Evolutionary conservation across 2,797 vertebrate genomes (phyloP).

Genomic region (Nothura maculosa): DNA sequence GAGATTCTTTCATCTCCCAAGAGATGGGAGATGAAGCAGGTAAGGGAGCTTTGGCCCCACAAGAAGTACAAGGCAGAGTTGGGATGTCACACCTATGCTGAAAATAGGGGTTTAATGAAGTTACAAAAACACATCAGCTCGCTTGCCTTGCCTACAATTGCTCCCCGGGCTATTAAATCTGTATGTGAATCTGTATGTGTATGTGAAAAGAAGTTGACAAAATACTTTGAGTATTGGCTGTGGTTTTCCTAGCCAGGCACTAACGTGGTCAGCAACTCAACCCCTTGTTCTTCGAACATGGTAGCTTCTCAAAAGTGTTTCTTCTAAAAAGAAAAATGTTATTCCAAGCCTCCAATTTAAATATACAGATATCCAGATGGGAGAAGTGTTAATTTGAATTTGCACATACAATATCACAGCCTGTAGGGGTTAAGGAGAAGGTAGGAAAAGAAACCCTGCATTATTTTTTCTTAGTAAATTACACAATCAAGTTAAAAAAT

Average conservation of each 20-base stretch:
- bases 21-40: neutral
- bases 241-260: neutral
- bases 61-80: neutral
- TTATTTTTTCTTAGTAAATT: neutral
- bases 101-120: neutral
- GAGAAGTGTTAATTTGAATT: constrained; percentile 45
- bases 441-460: neutral
- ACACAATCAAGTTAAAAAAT: neutral
- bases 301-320: neutral
- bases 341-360: constrained; percentile 5
- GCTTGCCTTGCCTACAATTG: neutral
- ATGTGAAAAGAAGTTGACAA: neutral
- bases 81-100: neutral
- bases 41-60: accelerated
- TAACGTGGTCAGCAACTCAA: neutral
- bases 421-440: constrained; percentile 3
- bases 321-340: neutral
- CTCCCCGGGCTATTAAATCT: neutral
- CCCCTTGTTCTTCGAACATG: neutral
- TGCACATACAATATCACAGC: neutral
- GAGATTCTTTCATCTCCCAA: neutral
- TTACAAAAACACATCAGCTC: neutral
- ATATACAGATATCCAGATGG: constrained; percentile 31
- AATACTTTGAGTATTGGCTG: neutral
- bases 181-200: neutral